These are phyloP conservation scores for Nothura maculosa DNA, from an alignment of 2,797 vertebrate genomes.

Conservation along the genomic window DNA sequence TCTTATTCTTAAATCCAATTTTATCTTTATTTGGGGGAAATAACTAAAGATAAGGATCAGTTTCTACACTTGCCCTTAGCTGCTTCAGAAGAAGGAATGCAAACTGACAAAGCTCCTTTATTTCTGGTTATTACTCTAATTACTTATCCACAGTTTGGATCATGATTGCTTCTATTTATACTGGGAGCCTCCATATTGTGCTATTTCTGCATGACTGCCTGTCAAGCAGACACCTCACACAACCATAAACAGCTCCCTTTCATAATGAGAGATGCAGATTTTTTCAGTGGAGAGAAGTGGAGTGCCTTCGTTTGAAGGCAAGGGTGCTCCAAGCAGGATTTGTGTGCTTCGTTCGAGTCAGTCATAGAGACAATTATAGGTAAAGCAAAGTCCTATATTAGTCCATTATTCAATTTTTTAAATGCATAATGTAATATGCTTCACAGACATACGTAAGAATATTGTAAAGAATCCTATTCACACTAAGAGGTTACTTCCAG, in stretches of 20 bases:
- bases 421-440: background rate
- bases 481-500: background rate
- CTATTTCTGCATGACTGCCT: slow-evolving; percentile 77
- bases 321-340: background rate
- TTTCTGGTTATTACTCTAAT: slow-evolving; percentile 76
- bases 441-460: background rate
- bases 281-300: slow-evolving; percentile 39
- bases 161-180: slow-evolving; percentile 73
- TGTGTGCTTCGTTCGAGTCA: background rate
- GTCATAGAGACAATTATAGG: background rate
- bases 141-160: slow-evolving; percentile 67
- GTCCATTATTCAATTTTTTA: background rate
- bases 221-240: slow-evolving; percentile 73
- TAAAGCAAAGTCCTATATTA: slow-evolving; percentile 15
- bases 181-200: slow-evolving; percentile 64
- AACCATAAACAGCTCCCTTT: slow-evolving; percentile 63
- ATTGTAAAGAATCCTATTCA: background rate
- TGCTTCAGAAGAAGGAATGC: slow-evolving; percentile 60
- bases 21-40: slow-evolving; percentile 49
- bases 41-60: slow-evolving; percentile 51
- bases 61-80: slow-evolving; percentile 33
- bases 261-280: slow-evolving; percentile 62
- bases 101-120: slow-evolving; percentile 72
- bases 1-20: slow-evolving; percentile 62
- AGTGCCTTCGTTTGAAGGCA: slow-evolving; percentile 27